Evolutionary conservation across 1,140 invertebrate genomes (phyloP).

Genomic region (Ostrea denselamellosa): DNA sequence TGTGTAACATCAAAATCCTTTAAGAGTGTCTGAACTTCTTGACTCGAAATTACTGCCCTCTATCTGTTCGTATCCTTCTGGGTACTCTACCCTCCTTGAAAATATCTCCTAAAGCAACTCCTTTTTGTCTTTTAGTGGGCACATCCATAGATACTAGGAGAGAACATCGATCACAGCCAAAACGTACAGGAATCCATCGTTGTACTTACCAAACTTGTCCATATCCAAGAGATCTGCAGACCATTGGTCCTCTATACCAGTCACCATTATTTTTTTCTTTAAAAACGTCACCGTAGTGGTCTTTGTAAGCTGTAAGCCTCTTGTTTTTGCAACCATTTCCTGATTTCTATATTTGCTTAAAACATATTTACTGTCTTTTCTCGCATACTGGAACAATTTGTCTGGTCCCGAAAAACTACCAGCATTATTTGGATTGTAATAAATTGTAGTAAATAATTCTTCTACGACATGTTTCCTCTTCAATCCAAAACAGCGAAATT

Average conservation of each 20-base stretch:
- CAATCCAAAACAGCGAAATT: background rate
- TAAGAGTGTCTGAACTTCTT: no score
- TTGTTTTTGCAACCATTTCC: slow-evolving; percentile 54
- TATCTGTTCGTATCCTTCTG: no score
- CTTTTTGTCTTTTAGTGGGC: slow-evolving; percentile 41
- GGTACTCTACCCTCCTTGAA: background rate
- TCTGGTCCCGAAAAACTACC: slow-evolving; percentile 44
- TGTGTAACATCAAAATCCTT: no score
- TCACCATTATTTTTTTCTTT: slow-evolving; percentile 15
- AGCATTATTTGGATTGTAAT: slow-evolving; percentile 46
- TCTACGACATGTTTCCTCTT: slow-evolving; percentile 31
- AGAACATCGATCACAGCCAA: slow-evolving; percentile 41
- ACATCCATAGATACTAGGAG: background rate
- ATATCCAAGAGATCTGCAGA: slow-evolving; percentile 50
- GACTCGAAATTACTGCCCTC: no score
- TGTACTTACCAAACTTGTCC: slow-evolving; percentile 43
- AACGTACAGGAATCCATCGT: background rate
- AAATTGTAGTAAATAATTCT: slow-evolving; percentile 44
- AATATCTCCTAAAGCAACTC: slow-evolving; percentile 1
- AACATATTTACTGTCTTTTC: slow-evolving; percentile 29
- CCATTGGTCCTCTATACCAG: slow-evolving; percentile 48
- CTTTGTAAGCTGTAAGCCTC: slow-evolving; percentile 40
- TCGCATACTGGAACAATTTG: slow-evolving; percentile 31
- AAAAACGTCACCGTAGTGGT: background rate
- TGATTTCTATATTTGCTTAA: slow-evolving; percentile 47